phyloP scores from a whole-genome alignment of 2,888 invertebrate genomes.

The Lagria hirta region DNA sequence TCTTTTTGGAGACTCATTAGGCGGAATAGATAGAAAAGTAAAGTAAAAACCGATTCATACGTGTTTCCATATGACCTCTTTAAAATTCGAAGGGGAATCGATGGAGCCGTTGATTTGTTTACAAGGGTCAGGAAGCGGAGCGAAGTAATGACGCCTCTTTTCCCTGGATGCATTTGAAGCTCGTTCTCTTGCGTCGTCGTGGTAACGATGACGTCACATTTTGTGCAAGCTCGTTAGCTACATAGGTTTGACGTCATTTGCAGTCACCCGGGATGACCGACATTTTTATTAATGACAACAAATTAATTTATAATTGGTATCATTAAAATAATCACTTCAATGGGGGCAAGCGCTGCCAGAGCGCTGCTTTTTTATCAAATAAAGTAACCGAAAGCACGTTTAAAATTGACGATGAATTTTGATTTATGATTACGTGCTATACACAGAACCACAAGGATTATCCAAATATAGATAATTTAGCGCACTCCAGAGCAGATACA shows the following conservation, averaged over 20 bases:
- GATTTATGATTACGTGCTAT: too few relatives aligned
- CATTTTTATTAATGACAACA: too few relatives aligned
- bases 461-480: too few relatives aligned
- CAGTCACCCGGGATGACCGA: slow-evolving; percentile 3
- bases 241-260: slow-evolving; percentile 13
- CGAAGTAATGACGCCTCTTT: neutral
- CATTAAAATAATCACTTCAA: too few relatives aligned
- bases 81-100: slow-evolving; percentile 33
- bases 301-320: too few relatives aligned
- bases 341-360: too few relatives aligned
- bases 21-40: slow-evolving; percentile 15
- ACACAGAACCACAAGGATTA: too few relatives aligned
- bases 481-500: too few relatives aligned
- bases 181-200: slow-evolving; percentile 12
- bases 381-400: too few relatives aligned
- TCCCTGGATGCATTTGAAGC: slow-evolving; percentile 18
- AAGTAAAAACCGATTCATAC: slow-evolving; percentile 16
- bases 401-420: too few relatives aligned
- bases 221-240: slow-evolving; percentile 18
- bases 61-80: slow-evolving; percentile 8
- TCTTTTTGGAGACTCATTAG: slow-evolving; percentile 4
- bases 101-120: slow-evolving; percentile 42
- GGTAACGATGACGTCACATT: slow-evolving; percentile 18
- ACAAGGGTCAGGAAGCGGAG: slow-evolving; percentile 25
- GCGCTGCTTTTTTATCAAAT: too few relatives aligned